Evolutionary conservation across 2,113 vertebrate genomes (phyloP), one percentile per base, ranked within the genome.

Genomic region (Gambusia affinis): DNA sequence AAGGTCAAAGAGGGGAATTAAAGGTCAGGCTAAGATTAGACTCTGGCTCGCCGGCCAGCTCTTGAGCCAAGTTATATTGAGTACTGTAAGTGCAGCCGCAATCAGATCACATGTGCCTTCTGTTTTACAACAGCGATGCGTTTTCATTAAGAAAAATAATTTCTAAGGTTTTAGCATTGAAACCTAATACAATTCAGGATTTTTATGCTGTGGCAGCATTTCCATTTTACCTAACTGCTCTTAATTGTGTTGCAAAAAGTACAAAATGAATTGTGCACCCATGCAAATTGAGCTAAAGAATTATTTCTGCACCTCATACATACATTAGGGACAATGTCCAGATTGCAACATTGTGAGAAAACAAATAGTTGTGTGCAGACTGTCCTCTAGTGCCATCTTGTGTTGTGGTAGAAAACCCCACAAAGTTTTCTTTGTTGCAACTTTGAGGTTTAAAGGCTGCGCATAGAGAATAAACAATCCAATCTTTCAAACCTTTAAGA

Each of bases 11-110:
- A 88, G 83, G 84, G 87, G 88, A 92, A 76, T 76, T 82, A 92
- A 94, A 93, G 87, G 88, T 92, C 91, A 80, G 70, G 72, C 85
- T 93, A 92, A 90, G 79, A 81, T 89, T 92, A 93, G 89, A 91
- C 4, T 8, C 67, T 1, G 73, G 78, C 60, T 60, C 60, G 67
- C 33, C 22, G 60, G 65, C 77, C 65, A 69, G 73, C 77, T 70
- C 78, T 65, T 66, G 61, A 64, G 14, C 79, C 63, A 42, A 33
- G 57, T 76, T 76, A 65, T 73, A 54, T 54, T 65, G 68, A 35
- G 80, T 85, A 81, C 78, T 79, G 76, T 85, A 78, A 79, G 85
- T 76, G 42, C 60, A 67, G 51, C 65, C 66, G 75, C 51, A 72
- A 22, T 64, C 44, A 60, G 42, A 82, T 76, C 72, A 74, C 71